Base-by-base conservation (phyloP, 2,113 vertebrate genomes). In the Erythrolamprus reginae region DNA sequence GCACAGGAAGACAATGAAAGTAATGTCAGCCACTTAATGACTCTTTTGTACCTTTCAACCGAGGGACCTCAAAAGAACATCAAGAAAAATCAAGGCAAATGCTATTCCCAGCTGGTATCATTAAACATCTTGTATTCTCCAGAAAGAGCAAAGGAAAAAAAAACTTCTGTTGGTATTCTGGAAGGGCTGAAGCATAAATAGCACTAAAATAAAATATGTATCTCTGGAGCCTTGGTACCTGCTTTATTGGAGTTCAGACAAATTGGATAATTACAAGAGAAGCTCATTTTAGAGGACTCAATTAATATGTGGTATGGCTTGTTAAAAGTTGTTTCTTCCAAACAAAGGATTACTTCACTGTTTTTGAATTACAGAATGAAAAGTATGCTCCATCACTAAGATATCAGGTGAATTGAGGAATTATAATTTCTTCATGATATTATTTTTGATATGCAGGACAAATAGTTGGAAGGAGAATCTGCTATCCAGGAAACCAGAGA, bases 221-320 rank as follows among this genome's bases (percentile, higher is more conserved):
- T 96, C 97, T 96, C 96, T 92, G 86, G 96, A 96, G 96, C 91
- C 94, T 94, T 96, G 91, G 93, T 96, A n/a, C 92, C 86, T 50
- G 91, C 95, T 97, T 97, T 96, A 95, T 95, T 96, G 96, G 94
- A 92, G 96, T 95, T 94, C 95, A 94, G 93, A 96, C 95, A 97
- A 96, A 97, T 95, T 95, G 93, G 95, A 94, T 96, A 97, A 97
- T 96, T 96, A 96, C 95, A 97, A 96, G 94, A 96, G 95, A 96
- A 96, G 93, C 95, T 96, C 94, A 96, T 95, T 95, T 97, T 96
- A 96, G 96, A 97, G 94, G 92, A 94, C 92, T 94, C 96, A 96
- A 96, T 97, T 97, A 97, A 95, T 95, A 95, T 94, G 94, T 94
- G 95, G 93, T 5, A 93, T 4, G 90, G 96, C 92, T 91, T 94